Base-by-base conservation (phyloP, 2,113 vertebrate genomes). In the Recurvirostra avosetta region DNA sequence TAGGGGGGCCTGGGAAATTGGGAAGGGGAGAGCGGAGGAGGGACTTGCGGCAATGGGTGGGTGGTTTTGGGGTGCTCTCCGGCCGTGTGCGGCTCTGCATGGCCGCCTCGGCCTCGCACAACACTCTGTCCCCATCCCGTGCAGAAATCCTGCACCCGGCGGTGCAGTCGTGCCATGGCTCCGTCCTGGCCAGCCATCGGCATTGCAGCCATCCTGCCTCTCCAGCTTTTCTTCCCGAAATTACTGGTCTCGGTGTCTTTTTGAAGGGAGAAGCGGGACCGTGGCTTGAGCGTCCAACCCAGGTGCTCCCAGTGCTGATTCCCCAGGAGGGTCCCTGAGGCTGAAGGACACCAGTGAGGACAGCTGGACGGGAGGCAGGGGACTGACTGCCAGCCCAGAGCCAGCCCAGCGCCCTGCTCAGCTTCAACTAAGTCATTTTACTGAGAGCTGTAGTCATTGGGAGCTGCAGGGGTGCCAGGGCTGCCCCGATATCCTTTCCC, bases 1-100 rank as follows among this genome's bases (percentile, higher is more conserved):
- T 2, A 95, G 92, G 83, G 85, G 93, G 95, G 85, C 74, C 95
- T 12, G 15, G 96, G 80, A 95, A 96, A 94, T 76, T 78, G 92
- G 96, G 94, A 93, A 95, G 70, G 91, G 94, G 91, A 89, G 85
- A 86, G 68, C 0, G 29, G 92, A 97, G 95, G 91, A 91, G 93
- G 96, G 95, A 92, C 92, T 76, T 36, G 2, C 70, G 36, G 52
- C 0, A 5, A 36, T 17, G 55, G 83, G 75, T 71, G 74, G 58
- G 92, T 45, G 88, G 36, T 25, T 86, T 75, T 49, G 91, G 95
- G 96, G 95, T 96, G 86, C 78, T 71, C 91, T 62, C 77, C 7
- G 3, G 81, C 81, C 43, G 0, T 0, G 14, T 3, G 53, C 12
- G 1, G 3, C 43, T 43, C 21, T 16, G 49, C n/a, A n/a, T 0